These are phyloP conservation scores for Sus scrofa DNA, from an alignment of 2,113 vertebrate genomes.

Conservation along the genomic window T2T-Sscrofa CM000817.6:138811001-138811500, in stretches of 20 bases:
- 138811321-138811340: not conserved
- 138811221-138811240: not conserved
- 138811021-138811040: not conserved
- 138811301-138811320: not conserved
- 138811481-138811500: no score
- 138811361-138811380: not conserved
- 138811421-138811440: conserved; percentile 9
- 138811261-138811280: conserved; percentile 32
- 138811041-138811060: not conserved
- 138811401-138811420: not conserved
- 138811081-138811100: not conserved
- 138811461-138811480: not conserved
- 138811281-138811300: not conserved
- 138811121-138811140: not conserved
- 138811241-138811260: not conserved
- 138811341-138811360: not conserved
- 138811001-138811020: not conserved
- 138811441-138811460: not conserved
- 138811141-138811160: not conserved
- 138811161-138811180: conserved; percentile 49
- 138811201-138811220: not conserved
- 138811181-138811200: conserved; percentile 23
- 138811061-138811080: not conserved
- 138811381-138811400: not conserved
- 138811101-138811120: not conserved